Base-by-base conservation (phyloP, 2,888 invertebrate species). In the Nebria brevicollis region DNA sequence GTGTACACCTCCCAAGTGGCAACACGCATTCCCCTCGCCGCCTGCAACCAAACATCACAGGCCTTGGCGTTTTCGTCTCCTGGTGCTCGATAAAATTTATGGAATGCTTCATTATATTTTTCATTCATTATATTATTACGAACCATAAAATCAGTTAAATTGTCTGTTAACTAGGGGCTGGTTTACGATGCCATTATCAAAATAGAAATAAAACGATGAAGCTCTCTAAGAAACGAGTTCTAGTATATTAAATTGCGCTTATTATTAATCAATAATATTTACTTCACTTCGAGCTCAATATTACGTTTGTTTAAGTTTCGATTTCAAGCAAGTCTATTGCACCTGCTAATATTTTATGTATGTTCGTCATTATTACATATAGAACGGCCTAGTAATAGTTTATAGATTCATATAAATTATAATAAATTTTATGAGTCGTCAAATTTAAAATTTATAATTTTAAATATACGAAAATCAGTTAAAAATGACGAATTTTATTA, bases 71-170 rank as follows among this genome's bases (percentile, higher is more conserved):
- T 13, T 13, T n/a, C 15, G 66, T 25, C 66, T 15, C 66, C 15
- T 66, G 66, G 15, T 66, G 43, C 74, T 66, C 75, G 41, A 75
- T 75, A 80, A 80, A 80, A 64, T 80, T 80, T 75, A 80, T 72
- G 80, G 70, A 80, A 80, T 80, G 80, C 72, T 80, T 80, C 75
- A 80, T 80, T 80, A 80, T 80, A 80, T 80, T 80, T 79, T 80
- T 80, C 54, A 64, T 80, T 80, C 80, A 80, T 80, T 80, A 80
- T 80, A 80, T 80, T 80, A 80, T 80, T 80, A 80, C 80, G 64
- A 72, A 80, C 80, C 80, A 80, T 80, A 80, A 80, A 80, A 80
- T 80, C 80, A 75, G 75, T 70, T 70, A 75, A 80, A 80, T 80
- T 75, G 72, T 80, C 80, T 80, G 75, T 80, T 80, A 80, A 80